Conservation (phyloP, 2,113 vertebrate genomes). For the Stegostoma tigrinum region DNA sequence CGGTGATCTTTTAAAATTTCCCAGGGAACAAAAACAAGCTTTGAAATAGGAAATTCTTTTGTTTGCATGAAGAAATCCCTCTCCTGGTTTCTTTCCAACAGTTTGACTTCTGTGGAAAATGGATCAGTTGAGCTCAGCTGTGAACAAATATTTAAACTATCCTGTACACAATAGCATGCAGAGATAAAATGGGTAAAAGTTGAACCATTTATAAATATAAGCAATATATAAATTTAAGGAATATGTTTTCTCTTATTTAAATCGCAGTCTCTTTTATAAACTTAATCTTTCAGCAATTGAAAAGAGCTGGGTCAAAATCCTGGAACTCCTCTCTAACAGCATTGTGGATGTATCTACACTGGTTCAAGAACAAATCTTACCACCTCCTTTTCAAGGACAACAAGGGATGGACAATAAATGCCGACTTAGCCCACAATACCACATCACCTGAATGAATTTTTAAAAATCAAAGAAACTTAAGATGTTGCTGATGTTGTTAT, state of each 20-base stretch:
- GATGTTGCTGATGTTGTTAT: not conserved
- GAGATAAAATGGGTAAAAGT: not conserved
- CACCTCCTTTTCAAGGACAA: too few relatives aligned
- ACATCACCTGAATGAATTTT: too few relatives aligned
- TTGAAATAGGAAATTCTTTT: not conserved
- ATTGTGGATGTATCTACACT: too few relatives aligned
- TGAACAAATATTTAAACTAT: slow-evolving; percentile 11
- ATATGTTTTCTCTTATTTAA: not conserved
- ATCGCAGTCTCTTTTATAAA: not conserved
- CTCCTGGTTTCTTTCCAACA: not conserved
- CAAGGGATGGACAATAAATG: too few relatives aligned
- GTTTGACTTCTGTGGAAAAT: not conserved
- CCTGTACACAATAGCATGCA: not conserved
- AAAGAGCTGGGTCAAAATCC: too few relatives aligned
- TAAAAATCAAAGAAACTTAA: not conserved
- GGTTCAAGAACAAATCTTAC: too few relatives aligned
- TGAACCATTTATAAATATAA: not conserved
- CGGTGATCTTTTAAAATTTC: not conserved
- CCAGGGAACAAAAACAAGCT: not conserved
- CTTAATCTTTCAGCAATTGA: not conserved
- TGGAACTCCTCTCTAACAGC: too few relatives aligned
- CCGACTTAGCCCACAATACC: too few relatives aligned
- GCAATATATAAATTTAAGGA: not conserved
- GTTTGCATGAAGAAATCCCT: not conserved
- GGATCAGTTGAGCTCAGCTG: not conserved